Conservation (phyloP, 1,140 invertebrate genomes). For the Eubasilissa regina region DNA sequence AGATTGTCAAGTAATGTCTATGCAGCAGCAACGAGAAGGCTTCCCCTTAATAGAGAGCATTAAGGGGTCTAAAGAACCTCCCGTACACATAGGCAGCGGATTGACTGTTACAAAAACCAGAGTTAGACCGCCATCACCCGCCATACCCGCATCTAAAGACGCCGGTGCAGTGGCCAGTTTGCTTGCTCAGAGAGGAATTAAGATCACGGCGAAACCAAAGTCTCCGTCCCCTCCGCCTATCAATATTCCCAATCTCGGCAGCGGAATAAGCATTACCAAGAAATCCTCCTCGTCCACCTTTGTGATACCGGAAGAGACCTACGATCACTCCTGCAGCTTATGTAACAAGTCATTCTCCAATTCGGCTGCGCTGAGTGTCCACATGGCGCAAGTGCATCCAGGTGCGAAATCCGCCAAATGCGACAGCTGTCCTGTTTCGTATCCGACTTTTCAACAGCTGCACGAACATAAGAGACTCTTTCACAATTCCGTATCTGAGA, state of each 20-base stretch:
- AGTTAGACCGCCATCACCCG: conserved; percentile 59
- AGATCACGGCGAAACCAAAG: conserved; percentile 77
- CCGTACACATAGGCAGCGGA: conserved; percentile 67
- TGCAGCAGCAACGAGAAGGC: conserved; percentile 82
- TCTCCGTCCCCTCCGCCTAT: conserved; percentile 67
- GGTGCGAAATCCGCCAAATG: conserved; percentile 74
- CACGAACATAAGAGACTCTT: conserved; percentile 80
- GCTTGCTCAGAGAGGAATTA: conserved; percentile 82
- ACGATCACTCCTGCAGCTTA: conserved; percentile 65
- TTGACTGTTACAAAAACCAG: conserved; percentile 77
- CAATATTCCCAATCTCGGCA: conserved; percentile 78
- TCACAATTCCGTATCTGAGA: conserved; percentile 76
- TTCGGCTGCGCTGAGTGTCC: conserved; percentile 62
- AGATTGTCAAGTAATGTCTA: conserved; percentile 75
- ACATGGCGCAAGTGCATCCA: conserved; percentile 67
- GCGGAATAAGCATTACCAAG: conserved; percentile 79
- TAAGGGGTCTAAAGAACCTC: conserved; percentile 71
- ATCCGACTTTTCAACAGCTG: conserved; percentile 78
- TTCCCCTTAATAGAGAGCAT: conserved; percentile 82
- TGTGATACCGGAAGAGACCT: conserved; percentile 68
- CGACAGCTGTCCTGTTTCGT: conserved; percentile 80
- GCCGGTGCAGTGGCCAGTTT: conserved; percentile 83
- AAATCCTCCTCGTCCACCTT: conserved; percentile 65
- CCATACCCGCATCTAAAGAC: conserved; percentile 75
- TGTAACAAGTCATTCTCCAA: conserved; percentile 64